phyloP scores from a whole-genome alignment of 1,140 invertebrate species.

The Cherax destructor region DNA sequence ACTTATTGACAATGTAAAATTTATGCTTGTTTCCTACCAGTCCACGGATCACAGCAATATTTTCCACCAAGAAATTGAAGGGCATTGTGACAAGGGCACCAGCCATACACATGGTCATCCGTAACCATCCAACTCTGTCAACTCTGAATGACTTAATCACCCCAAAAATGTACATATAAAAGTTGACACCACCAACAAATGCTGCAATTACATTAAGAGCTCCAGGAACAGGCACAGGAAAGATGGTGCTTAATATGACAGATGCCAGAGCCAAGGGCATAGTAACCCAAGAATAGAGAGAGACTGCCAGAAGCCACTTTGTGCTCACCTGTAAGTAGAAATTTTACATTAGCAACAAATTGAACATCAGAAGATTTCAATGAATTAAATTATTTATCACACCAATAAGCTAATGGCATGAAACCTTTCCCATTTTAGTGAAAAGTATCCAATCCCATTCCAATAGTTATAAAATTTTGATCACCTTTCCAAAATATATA shows the following conservation, averaged over 20 bases:
- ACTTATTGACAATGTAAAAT: slow-evolving; percentile 96
- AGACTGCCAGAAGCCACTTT: slow-evolving; percentile 85
- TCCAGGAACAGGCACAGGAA: slow-evolving; percentile 90
- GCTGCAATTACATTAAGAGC: slow-evolving; percentile 89
- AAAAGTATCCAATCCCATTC: no score
- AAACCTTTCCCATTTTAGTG: no score
- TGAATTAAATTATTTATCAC: no score
- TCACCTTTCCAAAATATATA: no score
- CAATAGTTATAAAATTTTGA: no score
- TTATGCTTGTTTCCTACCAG: slow-evolving; percentile 93
- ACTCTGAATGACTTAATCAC: slow-evolving; percentile 95
- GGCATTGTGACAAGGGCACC: slow-evolving; percentile 93
- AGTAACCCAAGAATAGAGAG: slow-evolving; percentile 96
- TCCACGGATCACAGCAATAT: slow-evolving; percentile 94
- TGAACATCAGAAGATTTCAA: no score
- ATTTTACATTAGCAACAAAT: background rate
- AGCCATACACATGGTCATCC: slow-evolving; percentile 87
- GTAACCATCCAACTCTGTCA: slow-evolving; percentile 87
- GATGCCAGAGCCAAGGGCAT: slow-evolving; percentile 94
- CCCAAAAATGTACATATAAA: slow-evolving; percentile 98
- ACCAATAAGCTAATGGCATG: no score
- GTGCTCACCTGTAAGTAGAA: slow-evolving; percentile 51
- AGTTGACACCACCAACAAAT: slow-evolving; percentile 92
- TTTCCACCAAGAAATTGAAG: slow-evolving; percentile 94
- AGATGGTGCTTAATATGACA: slow-evolving; percentile 87